Percentiles rank a stretch among this genome's conserved stretches.
Evolutionary conservation across 1,140 invertebrate genomes (phyloP).

Genomic region (Camponotus floridanus): DNA sequence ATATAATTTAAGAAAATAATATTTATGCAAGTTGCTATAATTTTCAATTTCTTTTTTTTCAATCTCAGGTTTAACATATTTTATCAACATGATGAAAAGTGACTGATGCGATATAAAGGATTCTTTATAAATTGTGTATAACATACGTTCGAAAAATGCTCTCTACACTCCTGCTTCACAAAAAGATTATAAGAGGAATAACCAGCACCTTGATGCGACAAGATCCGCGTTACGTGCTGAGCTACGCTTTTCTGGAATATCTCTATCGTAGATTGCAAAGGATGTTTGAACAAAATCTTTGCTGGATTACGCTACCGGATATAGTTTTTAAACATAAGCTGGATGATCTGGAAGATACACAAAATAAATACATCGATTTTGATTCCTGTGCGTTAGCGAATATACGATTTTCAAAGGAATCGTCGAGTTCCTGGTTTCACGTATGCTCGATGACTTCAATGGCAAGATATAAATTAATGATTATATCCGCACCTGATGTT

Average conservation of each 20-base stretch:
- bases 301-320: slow-evolving; percentile 71
- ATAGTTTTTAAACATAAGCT: slow-evolving; percentile 68
- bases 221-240: slow-evolving; percentile 61
- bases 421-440: slow-evolving; percentile 74
- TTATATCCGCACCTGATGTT: slow-evolving; percentile 79
- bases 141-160: neutral
- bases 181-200: slow-evolving; percentile 56
- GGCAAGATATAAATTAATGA: slow-evolving; percentile 82
- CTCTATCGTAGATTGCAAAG: slow-evolving; percentile 69
- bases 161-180: slow-evolving; percentile 30
- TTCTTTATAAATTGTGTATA: neutral
- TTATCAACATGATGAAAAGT: neutral
- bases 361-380: slow-evolving; percentile 73
- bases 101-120: neutral
- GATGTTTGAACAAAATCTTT: slow-evolving; percentile 65
- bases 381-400: slow-evolving; percentile 76
- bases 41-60: slow-evolving; percentile 18
- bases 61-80: neutral
- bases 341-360: slow-evolving; percentile 51
- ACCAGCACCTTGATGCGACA: slow-evolving; percentile 60
- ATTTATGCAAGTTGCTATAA: neutral
- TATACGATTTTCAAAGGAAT: slow-evolving; percentile 29
- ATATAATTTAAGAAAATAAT: neutral
- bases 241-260: slow-evolving; percentile 72
- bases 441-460: slow-evolving; percentile 74